A percentile compares a stretch with the other conserved stretches of the same genome.
Evolutionary conservation across 2,888 invertebrate species (phyloP).

Genomic region (Tetranychus truncatus): DNA sequence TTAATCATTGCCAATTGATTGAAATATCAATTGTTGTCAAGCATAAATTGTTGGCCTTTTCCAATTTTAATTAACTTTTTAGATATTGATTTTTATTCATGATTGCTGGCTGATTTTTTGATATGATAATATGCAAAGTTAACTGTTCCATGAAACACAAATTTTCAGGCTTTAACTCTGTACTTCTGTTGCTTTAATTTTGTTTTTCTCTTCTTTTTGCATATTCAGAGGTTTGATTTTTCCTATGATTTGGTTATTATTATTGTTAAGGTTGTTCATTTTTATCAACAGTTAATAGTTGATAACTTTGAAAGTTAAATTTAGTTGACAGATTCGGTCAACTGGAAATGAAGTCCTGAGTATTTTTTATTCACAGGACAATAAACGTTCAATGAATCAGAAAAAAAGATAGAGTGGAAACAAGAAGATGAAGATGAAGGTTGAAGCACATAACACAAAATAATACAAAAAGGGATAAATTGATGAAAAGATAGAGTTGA

Average conservation of each 20-base stretch:
- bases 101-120: too few relatives aligned
- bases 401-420: neutral
- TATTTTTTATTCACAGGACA: conserved; percentile 1
- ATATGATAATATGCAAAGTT: neutral
- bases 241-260: too few relatives aligned
- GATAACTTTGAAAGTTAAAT: neutral
- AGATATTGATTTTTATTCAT: too few relatives aligned
- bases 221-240: neutral
- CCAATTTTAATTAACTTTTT: too few relatives aligned
- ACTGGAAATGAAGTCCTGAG: neutral
- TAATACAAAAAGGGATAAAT: neutral
- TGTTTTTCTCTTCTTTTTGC: neutral
- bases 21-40: too few relatives aligned
- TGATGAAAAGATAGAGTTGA: conserved; percentile 1
- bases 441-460: neutral
- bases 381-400: neutral
- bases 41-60: too few relatives aligned
- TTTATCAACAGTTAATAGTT: neutral
- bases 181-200: neutral
- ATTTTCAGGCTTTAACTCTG: neutral
- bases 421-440: neutral
- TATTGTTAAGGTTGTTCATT: too few relatives aligned
- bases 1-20: too few relatives aligned
- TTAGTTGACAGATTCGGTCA: conserved; percentile 1
- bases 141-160: neutral